Evolutionary conservation across 2,888 invertebrate species (phyloP).

Genomic region (Lagria hirta): DNA sequence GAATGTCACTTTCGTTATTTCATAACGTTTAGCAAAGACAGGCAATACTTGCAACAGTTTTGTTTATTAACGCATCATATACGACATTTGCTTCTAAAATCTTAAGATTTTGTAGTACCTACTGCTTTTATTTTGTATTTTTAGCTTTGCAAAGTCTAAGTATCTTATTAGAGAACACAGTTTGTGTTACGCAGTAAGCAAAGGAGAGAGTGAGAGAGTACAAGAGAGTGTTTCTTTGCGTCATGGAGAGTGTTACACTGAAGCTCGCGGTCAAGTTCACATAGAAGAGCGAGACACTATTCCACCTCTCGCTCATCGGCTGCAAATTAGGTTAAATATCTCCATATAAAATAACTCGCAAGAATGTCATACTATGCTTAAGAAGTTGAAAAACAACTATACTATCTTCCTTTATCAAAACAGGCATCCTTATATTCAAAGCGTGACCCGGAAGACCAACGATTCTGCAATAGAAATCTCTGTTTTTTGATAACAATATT

Average conservation of each 20-base stretch:
- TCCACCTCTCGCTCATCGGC: slow-evolving; percentile 28
- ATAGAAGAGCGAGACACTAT: slow-evolving; percentile 30
- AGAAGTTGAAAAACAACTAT: slow-evolving; percentile 21
- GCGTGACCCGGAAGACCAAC: slow-evolving; percentile 17
- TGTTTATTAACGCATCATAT: too few relatives aligned
- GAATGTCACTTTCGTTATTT: slow-evolving; percentile 43
- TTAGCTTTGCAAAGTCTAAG: too few relatives aligned
- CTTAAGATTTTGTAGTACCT: not conserved
- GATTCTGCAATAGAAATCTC: too few relatives aligned
- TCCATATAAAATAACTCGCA: slow-evolving; percentile 28
- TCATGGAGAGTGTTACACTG: slow-evolving; percentile 37
- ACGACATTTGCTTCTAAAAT: not conserved
- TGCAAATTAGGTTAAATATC: slow-evolving; percentile 30
- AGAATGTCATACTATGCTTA: slow-evolving; percentile 25
- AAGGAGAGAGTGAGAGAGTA: slow-evolving; percentile 37
- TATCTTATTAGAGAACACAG: too few relatives aligned
- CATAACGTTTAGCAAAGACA: slow-evolving; percentile 36
- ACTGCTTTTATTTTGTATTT: too few relatives aligned
- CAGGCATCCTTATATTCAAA: slow-evolving; percentile 5
- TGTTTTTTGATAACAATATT: slow-evolving; percentile 12
- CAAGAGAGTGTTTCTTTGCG: slow-evolving; percentile 35
- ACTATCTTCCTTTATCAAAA: slow-evolving; percentile 19
- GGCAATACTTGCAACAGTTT: slow-evolving; percentile 37
- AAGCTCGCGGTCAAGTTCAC: slow-evolving; percentile 37
- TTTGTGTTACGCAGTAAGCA: slow-evolving; percentile 14